Evolutionary conservation across 2,888 invertebrate species (phyloP).

Genomic region (Oxystoma pomonae): DNA sequence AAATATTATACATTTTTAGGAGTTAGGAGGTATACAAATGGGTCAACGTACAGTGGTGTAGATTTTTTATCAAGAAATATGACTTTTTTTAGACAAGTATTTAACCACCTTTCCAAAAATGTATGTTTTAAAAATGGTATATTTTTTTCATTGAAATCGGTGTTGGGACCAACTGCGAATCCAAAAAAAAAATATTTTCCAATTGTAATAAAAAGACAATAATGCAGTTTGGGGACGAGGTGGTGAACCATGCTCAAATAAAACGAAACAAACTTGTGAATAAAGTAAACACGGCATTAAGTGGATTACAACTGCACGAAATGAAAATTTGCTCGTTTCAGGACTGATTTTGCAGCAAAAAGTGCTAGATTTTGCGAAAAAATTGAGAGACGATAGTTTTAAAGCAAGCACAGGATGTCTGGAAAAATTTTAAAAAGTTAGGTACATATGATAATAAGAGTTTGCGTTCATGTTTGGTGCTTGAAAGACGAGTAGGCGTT

Average conservation of each 20-base stretch:
- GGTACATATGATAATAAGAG: not conserved
- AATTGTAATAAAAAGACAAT: not conserved
- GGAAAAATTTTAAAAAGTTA: constrained; percentile 3
- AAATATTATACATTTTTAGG: no score
- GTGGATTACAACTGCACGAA: constrained; percentile 13
- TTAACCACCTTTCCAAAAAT: no score
- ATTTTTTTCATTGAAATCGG: no score
- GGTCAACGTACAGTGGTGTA: no score
- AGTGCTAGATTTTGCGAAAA: not conserved
- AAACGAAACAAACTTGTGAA: not conserved
- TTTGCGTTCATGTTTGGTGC: not conserved
- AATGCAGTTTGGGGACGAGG: not conserved
- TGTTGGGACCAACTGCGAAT: no score
- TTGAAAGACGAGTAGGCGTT: not conserved
- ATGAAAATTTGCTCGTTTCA: constrained; percentile 11
- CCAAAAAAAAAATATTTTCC: not conserved
- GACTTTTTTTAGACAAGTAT: no score
- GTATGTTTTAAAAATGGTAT: no score
- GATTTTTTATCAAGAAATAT: no score
- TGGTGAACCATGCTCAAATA: not conserved
- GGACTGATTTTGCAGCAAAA: constrained; percentile 8
- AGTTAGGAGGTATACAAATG: no score
- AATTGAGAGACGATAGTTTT: not conserved
- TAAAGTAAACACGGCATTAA: not conserved
- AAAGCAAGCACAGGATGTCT: constrained; percentile 2